A percentile compares a stretch with the other conserved stretches of the same genome.
phyloP scores from a whole-genome alignment of 1,140 invertebrate species.

The Leptinotarsa defecta region DNA sequence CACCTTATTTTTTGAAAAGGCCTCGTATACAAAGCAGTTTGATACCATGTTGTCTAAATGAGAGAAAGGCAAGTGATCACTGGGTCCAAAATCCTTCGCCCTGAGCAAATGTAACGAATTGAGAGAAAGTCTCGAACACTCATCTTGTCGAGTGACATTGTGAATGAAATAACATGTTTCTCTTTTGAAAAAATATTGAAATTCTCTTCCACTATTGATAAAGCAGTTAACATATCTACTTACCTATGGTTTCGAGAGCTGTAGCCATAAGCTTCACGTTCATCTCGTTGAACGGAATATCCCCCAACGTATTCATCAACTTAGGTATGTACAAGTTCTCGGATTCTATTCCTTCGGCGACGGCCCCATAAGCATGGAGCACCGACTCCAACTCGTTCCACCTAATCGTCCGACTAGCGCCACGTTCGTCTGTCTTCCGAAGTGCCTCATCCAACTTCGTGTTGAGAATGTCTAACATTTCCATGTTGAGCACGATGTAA shows the following conservation, averaged over 20 bases:
- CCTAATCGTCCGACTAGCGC: constrained; percentile 23
- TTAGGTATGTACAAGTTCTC: constrained; percentile 68
- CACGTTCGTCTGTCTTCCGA: constrained; percentile 31
- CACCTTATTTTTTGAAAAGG: no score
- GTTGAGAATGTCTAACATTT: constrained; percentile 69
- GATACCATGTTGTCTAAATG: no score
- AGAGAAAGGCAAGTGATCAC: no score
- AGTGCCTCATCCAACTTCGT: constrained; percentile 62
- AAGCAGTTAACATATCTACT: constrained; percentile 26
- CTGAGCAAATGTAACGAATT: no score
- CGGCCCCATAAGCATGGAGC: constrained; percentile 79
- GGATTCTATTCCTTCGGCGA: constrained; percentile 74
- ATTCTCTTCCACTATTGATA: no score
- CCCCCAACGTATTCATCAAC: constrained; percentile 69
- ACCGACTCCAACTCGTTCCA: constrained; percentile 78
- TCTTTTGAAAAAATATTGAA: no score
- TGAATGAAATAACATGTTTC: no score
- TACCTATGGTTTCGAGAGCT: constrained; percentile 74
- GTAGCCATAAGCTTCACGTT: constrained; percentile 67
- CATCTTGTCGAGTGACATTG: no score
- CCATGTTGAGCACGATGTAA: constrained; percentile 74
- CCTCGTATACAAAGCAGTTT: no score
- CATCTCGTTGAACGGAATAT: constrained; percentile 68
- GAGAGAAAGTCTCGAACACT: no score
- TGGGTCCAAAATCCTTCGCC: no score